Percentiles rank a stretch among this genome's conserved stretches.
These are phyloP conservation scores for Amphiprion percula DNA, from an alignment of 2,113 vertebrate species.

Conservation along the genomic window DNA sequence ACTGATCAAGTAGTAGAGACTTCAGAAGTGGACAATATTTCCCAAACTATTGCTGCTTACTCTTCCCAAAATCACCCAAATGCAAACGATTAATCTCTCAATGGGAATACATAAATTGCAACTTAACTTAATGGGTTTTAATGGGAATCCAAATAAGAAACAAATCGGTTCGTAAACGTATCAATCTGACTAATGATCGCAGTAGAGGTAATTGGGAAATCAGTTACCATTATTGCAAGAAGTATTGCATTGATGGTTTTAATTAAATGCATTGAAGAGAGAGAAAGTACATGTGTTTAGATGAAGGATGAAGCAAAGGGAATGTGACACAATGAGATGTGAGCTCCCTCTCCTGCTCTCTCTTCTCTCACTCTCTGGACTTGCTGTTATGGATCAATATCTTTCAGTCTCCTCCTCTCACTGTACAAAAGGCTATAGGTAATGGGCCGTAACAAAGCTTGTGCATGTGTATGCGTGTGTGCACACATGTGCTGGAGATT, in stretches of 20 bases:
- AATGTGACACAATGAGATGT: slow-evolving; percentile 23
- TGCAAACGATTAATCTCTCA: not conserved
- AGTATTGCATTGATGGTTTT: not conserved
- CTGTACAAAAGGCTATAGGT: slow-evolving; percentile 22
- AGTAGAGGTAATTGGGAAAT: slow-evolving; percentile 1
- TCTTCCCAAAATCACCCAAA: not conserved
- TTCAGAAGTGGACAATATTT: not conserved
- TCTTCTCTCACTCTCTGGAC: slow-evolving; percentile 15
- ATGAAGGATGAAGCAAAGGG: not conserved
- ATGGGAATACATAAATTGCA: not conserved
- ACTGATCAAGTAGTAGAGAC: not conserved
- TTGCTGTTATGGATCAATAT: slow-evolving; percentile 50
- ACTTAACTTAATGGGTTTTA: not conserved
- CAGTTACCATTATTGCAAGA: not conserved
- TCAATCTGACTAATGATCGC: not conserved
- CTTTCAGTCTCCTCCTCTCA: slow-evolving; percentile 36
- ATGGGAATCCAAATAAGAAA: slow-evolving; percentile 5
- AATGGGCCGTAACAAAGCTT: slow-evolving; percentile 54
- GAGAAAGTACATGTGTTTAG: not conserved
- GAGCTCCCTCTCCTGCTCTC: not conserved
- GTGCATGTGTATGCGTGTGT: not conserved
- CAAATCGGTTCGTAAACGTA: not conserved
- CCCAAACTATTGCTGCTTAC: not conserved
- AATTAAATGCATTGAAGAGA: not conserved
- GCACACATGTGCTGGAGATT: not conserved